Base-by-base conservation (phyloP, 2,797 vertebrate species). In the Coendou prehensilis region DNA sequence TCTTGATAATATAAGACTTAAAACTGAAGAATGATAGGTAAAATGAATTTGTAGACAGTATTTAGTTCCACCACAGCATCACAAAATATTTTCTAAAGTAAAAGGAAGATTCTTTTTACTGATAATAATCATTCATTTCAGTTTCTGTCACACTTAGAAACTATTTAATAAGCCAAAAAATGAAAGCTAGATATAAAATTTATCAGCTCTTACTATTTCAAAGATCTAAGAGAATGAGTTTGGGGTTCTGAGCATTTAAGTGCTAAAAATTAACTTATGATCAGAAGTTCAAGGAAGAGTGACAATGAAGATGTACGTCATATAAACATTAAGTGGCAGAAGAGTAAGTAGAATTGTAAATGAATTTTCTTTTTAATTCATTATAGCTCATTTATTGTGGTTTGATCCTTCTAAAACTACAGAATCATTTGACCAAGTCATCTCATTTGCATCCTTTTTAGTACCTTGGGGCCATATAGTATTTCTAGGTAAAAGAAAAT, bases 341-440 rank as follows among this genome's bases (percentile, higher is more conserved):
- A 96, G 23, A 85, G 10, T 0, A 3, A 93, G 73, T 9, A 95
- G 67, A 76, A 22, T 3, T 1, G 2, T 86, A 30, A 37, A 57
- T 92, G 61, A 85, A 91, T 20, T 93, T 97, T 69, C 26, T 89
- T 63, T 4, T 83, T 45, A 13, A 93, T 61, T 1, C 37, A 92
- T 73, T 94, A 94, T 85, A 79, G 59, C 63, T 81, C 87, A 67
- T 69, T 87, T 52, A 87, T 14, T 20, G 3, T 75, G 8, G 71
- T 96, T 89, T 80, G 56, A 57, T 80, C 91, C 1, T 89, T 20
- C 30, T 37, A 94, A 94, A 94, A 73, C 18, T 80, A 50, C 9
- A 90, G 3, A 93, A 47, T 10, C 6, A 50, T 97, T 98, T 97
- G 56, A 81, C 14, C 83, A 89, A 87, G 30, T 22, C 59, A 87